Base-by-base conservation (phyloP, 2,113 vertebrate species). In the Lamprotornis superbus region DNA sequence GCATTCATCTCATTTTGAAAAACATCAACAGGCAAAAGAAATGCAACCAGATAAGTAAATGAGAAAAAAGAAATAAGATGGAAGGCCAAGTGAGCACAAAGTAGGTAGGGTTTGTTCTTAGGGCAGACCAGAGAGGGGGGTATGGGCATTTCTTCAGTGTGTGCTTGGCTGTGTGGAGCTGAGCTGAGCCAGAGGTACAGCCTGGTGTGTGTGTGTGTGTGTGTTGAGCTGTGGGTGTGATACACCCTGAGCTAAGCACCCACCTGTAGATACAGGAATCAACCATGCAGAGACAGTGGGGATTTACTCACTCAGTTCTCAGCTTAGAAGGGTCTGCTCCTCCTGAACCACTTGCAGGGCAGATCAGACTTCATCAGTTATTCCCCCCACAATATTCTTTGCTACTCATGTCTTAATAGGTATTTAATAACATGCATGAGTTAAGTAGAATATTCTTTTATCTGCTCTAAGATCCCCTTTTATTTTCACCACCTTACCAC, bases 181-280 rank as follows among this genome's bases (percentile, higher is more conserved):
- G 44, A 28, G 39, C n/a, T 5, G 11, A 87, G 40, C 24, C 50
- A 63, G 69, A 37, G n/a, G 47, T 35, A 57, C 56, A 11, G 49
- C 52, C 69, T 84, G 50, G 15, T 0, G 0, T 2, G 4, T 78
- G 50, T 10, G 15, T 0, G 0, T 2, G 4, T 78, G 50, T 10
- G 64, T 52, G 39, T 22, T 55, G 24, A 11, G 49, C 5, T 74
- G 47, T 68, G 80, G 73, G 60, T 68, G 64, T 83, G n/a, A 55
- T 17, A 12, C 52, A 67, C 5, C 39, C 73, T 47, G 16, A 89
- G 60, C 69, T n/a, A 15, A 35, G 49, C 56, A 79, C n/a, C 18
- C 39, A 55, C 20, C 46, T 67, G 50, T 0, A 0, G 31, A 27
- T n/a, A 44, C 1, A 15, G 74, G 46, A 90, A 33, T 60, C 70